These are phyloP conservation scores for Aphelocoma californica DNA, from an alignment of 2,797 vertebrate genomes.

Conservation along the genomic window DNA sequence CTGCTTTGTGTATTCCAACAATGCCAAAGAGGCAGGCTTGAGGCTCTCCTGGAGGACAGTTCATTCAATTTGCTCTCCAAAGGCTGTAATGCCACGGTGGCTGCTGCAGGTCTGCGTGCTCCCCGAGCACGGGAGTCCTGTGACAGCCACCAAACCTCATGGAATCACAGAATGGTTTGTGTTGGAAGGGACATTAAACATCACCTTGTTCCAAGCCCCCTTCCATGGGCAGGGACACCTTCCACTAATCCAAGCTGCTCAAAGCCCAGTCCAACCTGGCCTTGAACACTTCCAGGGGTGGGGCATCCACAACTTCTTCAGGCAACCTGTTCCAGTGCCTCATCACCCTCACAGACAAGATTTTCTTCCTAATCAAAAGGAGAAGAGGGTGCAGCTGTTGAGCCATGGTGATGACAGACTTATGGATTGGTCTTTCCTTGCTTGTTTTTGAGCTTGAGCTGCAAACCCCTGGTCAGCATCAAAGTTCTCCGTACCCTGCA, in stretches of 20 bases:
- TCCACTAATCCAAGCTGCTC: background rate
- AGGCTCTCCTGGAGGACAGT: background rate
- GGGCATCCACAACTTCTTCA: rapidly evolving
- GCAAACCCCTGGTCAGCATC: background rate
- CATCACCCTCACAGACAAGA: background rate
- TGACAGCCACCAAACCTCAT: background rate
- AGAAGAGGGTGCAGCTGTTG: background rate
- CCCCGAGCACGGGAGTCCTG: rapidly evolving
- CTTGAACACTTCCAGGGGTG: background rate
- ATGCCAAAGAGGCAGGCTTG: background rate
- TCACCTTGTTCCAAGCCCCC: background rate
- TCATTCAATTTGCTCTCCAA: background rate
- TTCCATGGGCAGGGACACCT: background rate
- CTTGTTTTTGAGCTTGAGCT: background rate
- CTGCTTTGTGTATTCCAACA: conserved; percentile 35
- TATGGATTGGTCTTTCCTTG: background rate
- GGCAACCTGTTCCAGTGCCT: background rate
- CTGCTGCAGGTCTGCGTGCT: background rate
- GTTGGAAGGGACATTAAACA: background rate
- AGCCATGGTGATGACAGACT: rapidly evolving
- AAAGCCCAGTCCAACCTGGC: background rate
- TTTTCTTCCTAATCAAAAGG: background rate
- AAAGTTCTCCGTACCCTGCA: background rate
- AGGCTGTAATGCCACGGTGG: background rate
- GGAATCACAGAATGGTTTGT: background rate